Conservation (phyloP, 92 coral and sea anemone genomes). For the Epizoanthus stellaris region DNA sequence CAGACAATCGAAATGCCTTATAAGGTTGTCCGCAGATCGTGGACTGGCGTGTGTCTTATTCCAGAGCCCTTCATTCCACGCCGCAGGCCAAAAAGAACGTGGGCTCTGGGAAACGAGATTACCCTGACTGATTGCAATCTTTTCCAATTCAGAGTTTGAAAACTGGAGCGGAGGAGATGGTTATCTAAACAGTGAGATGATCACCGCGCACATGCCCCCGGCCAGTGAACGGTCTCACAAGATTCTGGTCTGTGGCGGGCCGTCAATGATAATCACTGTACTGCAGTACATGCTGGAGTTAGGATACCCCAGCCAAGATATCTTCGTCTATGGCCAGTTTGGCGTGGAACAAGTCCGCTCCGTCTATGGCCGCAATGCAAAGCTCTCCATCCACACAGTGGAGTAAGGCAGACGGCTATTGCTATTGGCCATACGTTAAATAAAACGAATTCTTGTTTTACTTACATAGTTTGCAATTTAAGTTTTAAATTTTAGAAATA, state of each 20-base stretch:
- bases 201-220: constrained; percentile 24
- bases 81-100: no score
- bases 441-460: no score
- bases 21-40: no score
- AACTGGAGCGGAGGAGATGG: constrained; percentile 50
- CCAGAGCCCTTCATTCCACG: no score
- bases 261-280: constrained; percentile 43
- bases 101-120: no score
- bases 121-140: no score
- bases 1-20: no score
- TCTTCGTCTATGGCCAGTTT: constrained; percentile 49
- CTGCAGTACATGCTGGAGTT: constrained; percentile 21
- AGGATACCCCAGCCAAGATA: constrained; percentile 33
- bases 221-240: constrained; percentile 19
- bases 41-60: no score
- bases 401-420: no score
- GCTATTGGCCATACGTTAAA: no score
- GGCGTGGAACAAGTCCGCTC: constrained; percentile 49
- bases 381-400: constrained; percentile 27
- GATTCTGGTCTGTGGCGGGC: constrained; percentile 52
- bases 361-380: constrained; percentile 41
- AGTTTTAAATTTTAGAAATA: no score
- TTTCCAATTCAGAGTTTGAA: not conserved
- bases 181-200: constrained; percentile 29
- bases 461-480: no score